These are phyloP conservation scores for Lepidurus apus DNA, from an alignment of 1,140 invertebrate species.

Conservation along the genomic window DNA sequence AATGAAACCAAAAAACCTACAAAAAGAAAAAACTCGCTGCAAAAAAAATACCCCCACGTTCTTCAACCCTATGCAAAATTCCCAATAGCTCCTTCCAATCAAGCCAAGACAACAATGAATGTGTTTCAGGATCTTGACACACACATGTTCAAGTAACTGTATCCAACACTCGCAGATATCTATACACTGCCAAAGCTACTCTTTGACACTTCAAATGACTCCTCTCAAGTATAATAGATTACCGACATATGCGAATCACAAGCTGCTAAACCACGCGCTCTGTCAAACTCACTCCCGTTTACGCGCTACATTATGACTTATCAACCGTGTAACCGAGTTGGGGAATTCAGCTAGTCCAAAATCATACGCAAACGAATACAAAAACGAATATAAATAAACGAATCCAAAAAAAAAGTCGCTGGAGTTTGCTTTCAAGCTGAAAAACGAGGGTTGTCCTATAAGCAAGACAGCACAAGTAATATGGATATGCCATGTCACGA, in stretches of 20 bases:
- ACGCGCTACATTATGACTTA: no score
- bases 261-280: no score
- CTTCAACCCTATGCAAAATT: neutral
- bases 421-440: neutral
- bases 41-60: neutral
- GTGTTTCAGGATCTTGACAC: neutral
- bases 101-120: neutral
- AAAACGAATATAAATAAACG: neutral
- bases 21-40: neutral
- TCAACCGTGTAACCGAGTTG: no score
- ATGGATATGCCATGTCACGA: slow-evolving; percentile 9
- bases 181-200: no score
- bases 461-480: neutral
- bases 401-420: neutral
- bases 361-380: no score
- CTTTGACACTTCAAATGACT: no score
- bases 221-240: no score
- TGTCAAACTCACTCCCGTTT: no score
- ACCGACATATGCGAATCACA: no score
- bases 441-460: neutral
- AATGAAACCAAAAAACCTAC: neutral
- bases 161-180: neutral
- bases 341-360: no score
- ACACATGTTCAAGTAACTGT: neutral
- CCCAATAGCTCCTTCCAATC: neutral